Conservation (phyloP, 2,888 invertebrate species). For the Parnassius smintheus region DNA sequence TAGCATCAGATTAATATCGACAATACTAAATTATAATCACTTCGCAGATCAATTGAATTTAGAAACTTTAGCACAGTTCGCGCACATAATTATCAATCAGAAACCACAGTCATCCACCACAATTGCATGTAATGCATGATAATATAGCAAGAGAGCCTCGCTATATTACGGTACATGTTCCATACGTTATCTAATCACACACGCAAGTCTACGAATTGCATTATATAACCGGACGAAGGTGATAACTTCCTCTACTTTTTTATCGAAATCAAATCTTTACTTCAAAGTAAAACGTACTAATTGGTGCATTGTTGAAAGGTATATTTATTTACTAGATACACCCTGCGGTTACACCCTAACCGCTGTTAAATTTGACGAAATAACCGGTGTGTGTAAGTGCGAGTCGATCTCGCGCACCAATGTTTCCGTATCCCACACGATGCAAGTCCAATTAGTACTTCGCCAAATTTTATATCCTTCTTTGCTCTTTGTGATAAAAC, state of each 20-base stretch:
- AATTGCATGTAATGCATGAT: slow-evolving; percentile 4
- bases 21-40: slow-evolving; percentile 3
- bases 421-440: too few relatives aligned
- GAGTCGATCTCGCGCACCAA: too few relatives aligned
- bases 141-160: slow-evolving; percentile 1
- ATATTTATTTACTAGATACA: too few relatives aligned
- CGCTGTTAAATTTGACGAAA: too few relatives aligned
- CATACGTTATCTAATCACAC: slow-evolving; percentile 5
- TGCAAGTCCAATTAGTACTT: too few relatives aligned
- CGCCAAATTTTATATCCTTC: too few relatives aligned
- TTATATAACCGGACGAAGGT: background rate
- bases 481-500: too few relatives aligned
- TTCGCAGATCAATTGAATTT: background rate
- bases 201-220: background rate
- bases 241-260: background rate
- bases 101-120: slow-evolving; percentile 12
- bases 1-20: background rate
- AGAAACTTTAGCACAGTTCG: slow-evolving; percentile 2
- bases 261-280: background rate
- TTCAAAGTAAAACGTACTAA: too few relatives aligned
- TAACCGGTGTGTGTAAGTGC: too few relatives aligned
- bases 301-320: too few relatives aligned
- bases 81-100: slow-evolving; percentile 14
- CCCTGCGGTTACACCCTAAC: too few relatives aligned
- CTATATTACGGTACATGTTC: slow-evolving; percentile 8